Evolutionary conservation across 2,113 vertebrate species (phyloP), one percentile per base, ranked within the genome.

Genomic region (Cephalophus harveyi): DNA sequence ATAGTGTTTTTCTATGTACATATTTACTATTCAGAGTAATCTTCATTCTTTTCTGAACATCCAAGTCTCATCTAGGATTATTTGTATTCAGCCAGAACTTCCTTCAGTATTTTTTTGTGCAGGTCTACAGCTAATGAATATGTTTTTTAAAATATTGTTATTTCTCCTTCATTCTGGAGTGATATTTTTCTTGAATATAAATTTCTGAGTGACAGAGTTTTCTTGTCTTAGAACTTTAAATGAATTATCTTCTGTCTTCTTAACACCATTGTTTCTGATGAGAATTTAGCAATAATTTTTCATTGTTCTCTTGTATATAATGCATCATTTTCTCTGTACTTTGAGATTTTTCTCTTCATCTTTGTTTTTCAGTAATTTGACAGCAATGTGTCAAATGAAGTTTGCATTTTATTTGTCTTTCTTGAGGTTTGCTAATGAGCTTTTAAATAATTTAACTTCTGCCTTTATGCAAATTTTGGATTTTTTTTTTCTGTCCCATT

Each of bases 361-460:
- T 96, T 55, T 94, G 14, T 94, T 92, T 85, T 87, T 82, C 30
- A 93, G 10, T 85, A 87, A 60, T 86, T 96, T 21, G 5, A 94
- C 48, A 95, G 27, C 54, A 27, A 36, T 55, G 4, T 79, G 14
- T 30, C 25, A 92, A 57, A 87, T 62, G 36, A 52, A 55, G 7
- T 60, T 94, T 92, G 86, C 15, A n/a, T 83, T 94, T 10, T 60
- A 82, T 89, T 79, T 57, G 48, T 82, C 13, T 5, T 81, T 91
- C 52, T 74, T 78, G 13, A 28, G 78, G 27, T 89, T 96, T 79
- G 11, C 25, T 87, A 83, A 83, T 4, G 5, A 89, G 62, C 2
- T 76, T 89, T 91, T 91, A 36, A 27, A 89, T 30, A 11, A 64
- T 7, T 85, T 95, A 50, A 60, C 48, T 96, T 91, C 52, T 89